Evolutionary conservation across 1,140 invertebrate species (phyloP).

Genomic region (Arctopsyche grandis): DNA sequence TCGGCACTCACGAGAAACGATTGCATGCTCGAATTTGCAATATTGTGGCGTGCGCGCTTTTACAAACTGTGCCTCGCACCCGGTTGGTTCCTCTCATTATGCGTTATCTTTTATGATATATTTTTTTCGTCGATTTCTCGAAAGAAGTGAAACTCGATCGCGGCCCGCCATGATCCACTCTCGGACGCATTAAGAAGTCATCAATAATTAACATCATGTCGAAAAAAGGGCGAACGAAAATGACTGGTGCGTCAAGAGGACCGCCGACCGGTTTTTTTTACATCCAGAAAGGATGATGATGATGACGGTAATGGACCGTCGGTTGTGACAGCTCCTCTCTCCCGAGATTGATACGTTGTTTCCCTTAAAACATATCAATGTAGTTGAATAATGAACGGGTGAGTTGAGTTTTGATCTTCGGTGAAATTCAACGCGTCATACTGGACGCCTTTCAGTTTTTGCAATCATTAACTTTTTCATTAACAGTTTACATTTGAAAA

Average conservation of each 20-base stretch:
- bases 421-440: too few species aligned
- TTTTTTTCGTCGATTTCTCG: not conserved
- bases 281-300: conserved; percentile 10
- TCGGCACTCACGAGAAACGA: conserved; percentile 20
- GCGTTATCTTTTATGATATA: too few species aligned
- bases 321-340: conserved; percentile 46
- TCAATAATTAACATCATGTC: conserved; percentile 49
- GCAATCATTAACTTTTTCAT: not conserved
- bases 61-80: not conserved
- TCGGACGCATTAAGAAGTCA: conserved; percentile 49
- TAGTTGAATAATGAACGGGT: not conserved
- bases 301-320: conserved; percentile 33
- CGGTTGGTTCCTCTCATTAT: not conserved
- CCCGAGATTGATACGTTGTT: conserved; percentile 40
- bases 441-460: not conserved
- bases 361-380: not conserved
- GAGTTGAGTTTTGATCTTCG: too few species aligned
- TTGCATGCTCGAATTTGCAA: not conserved
- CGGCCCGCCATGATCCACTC: conserved; percentile 5
- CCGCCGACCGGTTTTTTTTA: not conserved
- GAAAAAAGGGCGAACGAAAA: conserved; percentile 39
- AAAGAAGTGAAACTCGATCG: not conserved
- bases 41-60: not conserved
- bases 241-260: conserved; percentile 3
- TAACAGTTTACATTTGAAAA: too few species aligned